phyloP scores from a whole-genome alignment of 2,888 invertebrate genomes.

The Tortricodes alternella region DNA sequence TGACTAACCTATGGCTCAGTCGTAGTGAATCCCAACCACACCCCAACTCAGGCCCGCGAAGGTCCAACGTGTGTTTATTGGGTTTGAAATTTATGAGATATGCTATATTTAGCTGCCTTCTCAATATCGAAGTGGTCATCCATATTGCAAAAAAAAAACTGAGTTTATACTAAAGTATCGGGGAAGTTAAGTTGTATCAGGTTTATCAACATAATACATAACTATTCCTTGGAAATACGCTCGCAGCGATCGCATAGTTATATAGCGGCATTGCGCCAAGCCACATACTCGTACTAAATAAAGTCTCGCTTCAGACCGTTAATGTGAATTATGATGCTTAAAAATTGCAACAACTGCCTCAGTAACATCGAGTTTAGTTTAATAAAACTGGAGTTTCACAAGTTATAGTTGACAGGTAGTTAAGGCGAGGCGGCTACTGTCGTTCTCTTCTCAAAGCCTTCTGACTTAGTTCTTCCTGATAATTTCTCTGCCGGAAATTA shows the following conservation, averaged over 20 bases:
- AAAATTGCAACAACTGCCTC: conserved; percentile 28
- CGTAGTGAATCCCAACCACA: too few species aligned
- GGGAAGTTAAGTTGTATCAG: too few species aligned
- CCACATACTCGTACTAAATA: conserved; percentile 16
- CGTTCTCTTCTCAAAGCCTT: conserved; percentile 53
- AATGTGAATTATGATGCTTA: conserved; percentile 8
- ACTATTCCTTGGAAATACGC: neutral
- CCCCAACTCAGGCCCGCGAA: too few species aligned
- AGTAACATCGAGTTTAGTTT: conserved; percentile 20
- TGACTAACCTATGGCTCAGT: too few species aligned
- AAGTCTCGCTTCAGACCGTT: conserved; percentile 12
- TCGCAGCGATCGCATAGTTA: neutral
- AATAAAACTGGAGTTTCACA: conserved; percentile 33
- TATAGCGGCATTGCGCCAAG: neutral
- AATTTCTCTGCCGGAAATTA: conserved; percentile 73
- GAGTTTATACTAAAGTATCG: too few species aligned
- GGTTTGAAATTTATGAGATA: too few species aligned
- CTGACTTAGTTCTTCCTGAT: conserved; percentile 64
- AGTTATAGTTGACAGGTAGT: conserved; percentile 45
- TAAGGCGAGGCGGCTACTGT: conserved; percentile 40
- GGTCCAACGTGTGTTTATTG: too few species aligned
- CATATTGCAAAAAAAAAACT: too few species aligned
- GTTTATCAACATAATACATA: too few species aligned
- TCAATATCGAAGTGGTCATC: too few species aligned
- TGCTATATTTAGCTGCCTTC: too few species aligned